phyloP scores from a whole-genome alignment of 2,113 vertebrate genomes.

The Antennarius striatus region DNA sequence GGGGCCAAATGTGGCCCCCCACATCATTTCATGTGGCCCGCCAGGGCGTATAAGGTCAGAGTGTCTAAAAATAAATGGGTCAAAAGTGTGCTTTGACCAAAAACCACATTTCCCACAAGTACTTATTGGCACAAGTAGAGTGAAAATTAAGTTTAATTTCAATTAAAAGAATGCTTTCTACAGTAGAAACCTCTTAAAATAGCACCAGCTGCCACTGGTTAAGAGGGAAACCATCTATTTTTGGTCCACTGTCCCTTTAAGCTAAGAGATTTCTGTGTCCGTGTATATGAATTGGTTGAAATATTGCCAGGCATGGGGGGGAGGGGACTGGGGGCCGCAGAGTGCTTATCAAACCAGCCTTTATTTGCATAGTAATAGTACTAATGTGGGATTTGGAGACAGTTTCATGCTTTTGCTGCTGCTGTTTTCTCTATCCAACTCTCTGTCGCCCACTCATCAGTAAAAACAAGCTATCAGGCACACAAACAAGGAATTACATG shows the following conservation, averaged over 20 bases:
- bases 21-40: no score
- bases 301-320: not conserved
- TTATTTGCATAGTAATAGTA: slow-evolving; percentile 48
- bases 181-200: no score
- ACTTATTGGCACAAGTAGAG: no score
- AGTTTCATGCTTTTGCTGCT: slow-evolving; percentile 48
- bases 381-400: slow-evolving; percentile 36
- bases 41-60: no score
- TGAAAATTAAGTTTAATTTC: no score
- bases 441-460: slow-evolving; percentile 55
- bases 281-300: not conserved
- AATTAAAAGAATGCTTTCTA: no score
- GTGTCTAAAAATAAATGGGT: no score
- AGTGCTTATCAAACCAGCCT: slow-evolving; percentile 16
- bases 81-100: no score
- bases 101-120: no score
- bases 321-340: not conserved
- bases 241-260: not conserved
- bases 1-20: no score
- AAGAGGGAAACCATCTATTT: no score
- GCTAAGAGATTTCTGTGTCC: not conserved
- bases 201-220: no score
- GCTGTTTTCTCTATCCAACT: slow-evolving; percentile 59
- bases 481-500: slow-evolving; percentile 14
- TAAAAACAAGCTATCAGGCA: slow-evolving; percentile 55